Percentiles rank a stretch among this genome's conserved stretches.
Conservation (phyloP, 1,140 invertebrate species). For the Dysdera silvatica region DNA sequence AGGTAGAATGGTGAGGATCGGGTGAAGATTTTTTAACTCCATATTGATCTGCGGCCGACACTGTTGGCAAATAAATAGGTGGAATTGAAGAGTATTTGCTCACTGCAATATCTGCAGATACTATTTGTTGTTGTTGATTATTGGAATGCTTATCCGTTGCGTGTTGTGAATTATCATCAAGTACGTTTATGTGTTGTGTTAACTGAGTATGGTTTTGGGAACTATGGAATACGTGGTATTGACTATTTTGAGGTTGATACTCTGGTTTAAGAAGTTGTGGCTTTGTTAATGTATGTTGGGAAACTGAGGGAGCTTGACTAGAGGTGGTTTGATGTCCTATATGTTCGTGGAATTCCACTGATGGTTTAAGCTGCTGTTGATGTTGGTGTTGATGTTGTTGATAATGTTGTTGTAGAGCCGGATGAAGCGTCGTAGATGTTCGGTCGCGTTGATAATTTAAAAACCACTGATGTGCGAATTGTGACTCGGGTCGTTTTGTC, state of each 20-base stretch:
- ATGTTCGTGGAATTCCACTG: no score
- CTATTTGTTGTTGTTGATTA: not conserved
- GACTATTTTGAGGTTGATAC: no score
- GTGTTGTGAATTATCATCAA: not conserved
- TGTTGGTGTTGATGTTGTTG: not conserved
- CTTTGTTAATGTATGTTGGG: not conserved
- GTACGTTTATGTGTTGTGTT: not conserved
- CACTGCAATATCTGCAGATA: not conserved
- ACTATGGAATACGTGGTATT: no score
- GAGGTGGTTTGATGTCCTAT: no score
- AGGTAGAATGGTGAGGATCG: not conserved
- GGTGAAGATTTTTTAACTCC: not conserved
- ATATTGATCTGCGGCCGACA: conserved; percentile 13
- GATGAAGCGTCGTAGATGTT: not conserved
- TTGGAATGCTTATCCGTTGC: not conserved
- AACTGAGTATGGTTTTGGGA: not conserved
- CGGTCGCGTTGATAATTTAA: no score
- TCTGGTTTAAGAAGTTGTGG: no score
- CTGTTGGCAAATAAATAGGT: conserved; percentile 22
- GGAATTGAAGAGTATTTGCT: not conserved
- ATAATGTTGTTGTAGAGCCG: not conserved
- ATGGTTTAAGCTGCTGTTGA: not conserved
- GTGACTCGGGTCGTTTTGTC: no score
- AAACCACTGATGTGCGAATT: no score
- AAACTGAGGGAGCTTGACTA: no score